Evolutionary conservation across 2,888 invertebrate genomes (phyloP), one percentile per base, ranked within the genome.

Genomic region (Arrhopalites spinosus): DNA sequence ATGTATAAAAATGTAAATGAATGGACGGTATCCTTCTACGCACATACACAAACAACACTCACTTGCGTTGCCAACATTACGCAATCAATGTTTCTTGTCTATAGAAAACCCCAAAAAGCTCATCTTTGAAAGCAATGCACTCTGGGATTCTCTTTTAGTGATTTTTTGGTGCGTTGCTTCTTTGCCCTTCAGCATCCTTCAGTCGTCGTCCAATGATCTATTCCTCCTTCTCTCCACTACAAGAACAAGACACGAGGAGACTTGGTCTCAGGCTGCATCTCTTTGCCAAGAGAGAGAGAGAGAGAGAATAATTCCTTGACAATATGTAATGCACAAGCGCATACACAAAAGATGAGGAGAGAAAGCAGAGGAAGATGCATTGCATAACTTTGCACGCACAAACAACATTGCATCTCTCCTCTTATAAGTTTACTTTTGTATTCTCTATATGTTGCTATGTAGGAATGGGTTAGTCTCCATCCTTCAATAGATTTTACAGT

Each of bases 351-450:
- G 59, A 59, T n/a, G 36, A 36, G 36, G 59, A 59, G 59, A 59
- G 25, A 59, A 59, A 25, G 59, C 25, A 59, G 20, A 20, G 53
- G 3, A 5, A 20, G 53, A 25, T 50, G 45, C 70, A 71, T 61
- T 71, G 72, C 72, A 72, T 72, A 72, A 72, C 72, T 63, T 72
- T 72, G 47, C 72, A 72, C 72, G 29, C 71, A 71, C 25, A 72
- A 36, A 36, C 36, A 7, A 7, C 11, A 36, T 36, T 36, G 36
- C 36, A 36, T 36, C 29, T 23, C n/a, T 64, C 29, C 20, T 64
- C 64, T 20, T 29, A n/a, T 30, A 2, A 17, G 1, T 20, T 20
- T 59, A 8, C 11, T n/a, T 5, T n/a, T 64, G 59, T 13, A 59
- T 13, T 59, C 1, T 23, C 1, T 36, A 5, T 17, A 15, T 17